Percentiles rank a stretch among this genome's conserved stretches.
Conservation (phyloP, 2,888 invertebrate species). For the Eupithecia abbreviata region DNA sequence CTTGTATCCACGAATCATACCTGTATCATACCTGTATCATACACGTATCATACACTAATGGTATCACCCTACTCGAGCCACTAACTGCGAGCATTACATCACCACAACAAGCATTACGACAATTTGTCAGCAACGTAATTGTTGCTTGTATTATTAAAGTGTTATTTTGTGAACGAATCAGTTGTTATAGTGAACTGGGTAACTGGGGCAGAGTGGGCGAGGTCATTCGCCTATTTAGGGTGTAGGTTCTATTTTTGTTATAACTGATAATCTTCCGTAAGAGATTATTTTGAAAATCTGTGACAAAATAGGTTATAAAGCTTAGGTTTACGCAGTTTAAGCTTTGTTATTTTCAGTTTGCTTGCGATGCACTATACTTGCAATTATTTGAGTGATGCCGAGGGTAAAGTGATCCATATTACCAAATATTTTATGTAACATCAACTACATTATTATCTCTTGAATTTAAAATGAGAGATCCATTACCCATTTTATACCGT, state of each 20-base stretch:
- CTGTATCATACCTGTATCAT: not conserved
- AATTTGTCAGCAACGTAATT: not conserved
- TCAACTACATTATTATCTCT: not conserved
- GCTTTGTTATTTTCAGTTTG: not conserved
- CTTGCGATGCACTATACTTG: no score
- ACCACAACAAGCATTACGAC: not conserved
- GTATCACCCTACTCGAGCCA: not conserved
- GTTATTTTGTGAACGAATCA: not conserved
- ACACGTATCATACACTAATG: not conserved
- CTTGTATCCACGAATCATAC: not conserved
- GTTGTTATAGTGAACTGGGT: not conserved
- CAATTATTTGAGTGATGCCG: not conserved
- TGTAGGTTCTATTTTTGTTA: not conserved
- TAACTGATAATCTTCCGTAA: not conserved
- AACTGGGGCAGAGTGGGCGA: not conserved
- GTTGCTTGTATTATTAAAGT: not conserved
- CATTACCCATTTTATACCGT: not conserved
- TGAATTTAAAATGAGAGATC: not conserved
- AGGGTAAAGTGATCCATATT: not conserved
- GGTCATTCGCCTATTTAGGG: not conserved
- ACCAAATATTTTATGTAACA: not conserved
- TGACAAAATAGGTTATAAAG: not conserved
- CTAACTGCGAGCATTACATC: constrained; percentile 4
- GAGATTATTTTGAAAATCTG: not conserved
- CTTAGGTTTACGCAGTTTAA: not conserved